Conservation (phyloP, 2,888 invertebrate species). For the Trilocha varians region DNA sequence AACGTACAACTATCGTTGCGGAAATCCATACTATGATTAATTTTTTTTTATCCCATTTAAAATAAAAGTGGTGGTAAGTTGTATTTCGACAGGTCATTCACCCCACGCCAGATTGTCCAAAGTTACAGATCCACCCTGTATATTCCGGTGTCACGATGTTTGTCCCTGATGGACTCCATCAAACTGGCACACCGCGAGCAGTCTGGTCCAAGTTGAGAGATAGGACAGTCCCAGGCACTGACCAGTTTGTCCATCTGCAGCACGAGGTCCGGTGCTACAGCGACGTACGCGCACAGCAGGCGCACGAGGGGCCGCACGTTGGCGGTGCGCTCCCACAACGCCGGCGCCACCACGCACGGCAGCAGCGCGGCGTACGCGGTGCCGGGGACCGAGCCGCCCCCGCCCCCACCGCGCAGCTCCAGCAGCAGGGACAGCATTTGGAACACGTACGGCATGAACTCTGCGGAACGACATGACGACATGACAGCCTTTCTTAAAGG, state of each 20-base stretch:
- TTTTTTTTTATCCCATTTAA: too few relatives aligned
- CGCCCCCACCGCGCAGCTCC: slow-evolving; percentile 76
- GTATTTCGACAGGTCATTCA: too few relatives aligned
- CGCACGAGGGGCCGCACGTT: slow-evolving; percentile 95
- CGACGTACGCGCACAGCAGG: slow-evolving; percentile 90
- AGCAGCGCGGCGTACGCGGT: slow-evolving; percentile 91
- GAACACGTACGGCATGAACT: slow-evolving; percentile 98
- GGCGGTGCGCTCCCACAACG: slow-evolving; percentile 93
- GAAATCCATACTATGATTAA: too few relatives aligned
- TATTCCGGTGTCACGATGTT: too few relatives aligned
- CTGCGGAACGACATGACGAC: slow-evolving; percentile 52
- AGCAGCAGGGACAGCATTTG: slow-evolving; percentile 95
- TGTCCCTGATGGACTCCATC: too few relatives aligned
- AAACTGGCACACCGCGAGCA: too few relatives aligned
- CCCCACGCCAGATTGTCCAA: too few relatives aligned
- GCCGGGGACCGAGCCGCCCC: slow-evolving; percentile 44
- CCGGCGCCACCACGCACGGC: slow-evolving; percentile 90
- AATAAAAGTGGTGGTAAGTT: too few relatives aligned
- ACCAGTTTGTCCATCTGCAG: slow-evolving; percentile 79
- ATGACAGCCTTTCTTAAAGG: neutral
- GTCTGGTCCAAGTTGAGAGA: too few relatives aligned
- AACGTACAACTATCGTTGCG: too few relatives aligned
- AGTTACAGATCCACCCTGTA: too few relatives aligned
- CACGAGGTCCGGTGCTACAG: slow-evolving; percentile 41
- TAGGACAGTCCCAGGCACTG: too few relatives aligned